Base-by-base conservation (phyloP, 2,888 invertebrate species). In the Blera fallax region DNA sequence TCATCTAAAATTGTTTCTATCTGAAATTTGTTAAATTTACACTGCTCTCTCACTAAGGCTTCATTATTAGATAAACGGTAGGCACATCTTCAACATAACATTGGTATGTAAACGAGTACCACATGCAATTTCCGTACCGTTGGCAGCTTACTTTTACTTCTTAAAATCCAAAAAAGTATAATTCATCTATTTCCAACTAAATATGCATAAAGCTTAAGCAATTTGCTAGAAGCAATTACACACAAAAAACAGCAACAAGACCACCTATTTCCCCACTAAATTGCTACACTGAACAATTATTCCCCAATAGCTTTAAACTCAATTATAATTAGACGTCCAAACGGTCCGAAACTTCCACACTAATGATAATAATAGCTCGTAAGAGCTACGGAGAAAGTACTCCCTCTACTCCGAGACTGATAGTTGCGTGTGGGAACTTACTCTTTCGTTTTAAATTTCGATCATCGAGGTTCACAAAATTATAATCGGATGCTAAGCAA, bases 401-500 rank as follows among this genome's bases (percentile, higher is more conserved):
- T 50, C 11, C 48, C 10, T n/a, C 48, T 10, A 7, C 6, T 6
- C 43, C 7, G 11, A 1, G 0, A 4, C 3, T 43, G n/a, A n/a
- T 21, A 14, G 10, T 10, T 48, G 21, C 14, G 29, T 45, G 27
- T 29, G 45, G 45, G 45, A 62, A 62, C 60, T 27, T 24, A 21
- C 37, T 29, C 45, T 45, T 62, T 45, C 29, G 45, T 11, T 45
- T 29, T 29, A 18, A 62, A 45, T 45, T 16, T 45, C 62, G 29
- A 62, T 62, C 62, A 62, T 45, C 45, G 27, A 29, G n/a, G 45
- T 62, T 43, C 18, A 29, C 16, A 5, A 62, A 62, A 29, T 29
- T 11, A 62, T 62, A 62, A 62, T 62, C 43, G 45, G 62, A 29
- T 32, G 45, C 2, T 10, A 45, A 18, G 45, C 27, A 1, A 16